Base-by-base conservation (phyloP, 37 sponge, comb jelly and placozoan species). In the Ephydatia muelleri region DNA sequence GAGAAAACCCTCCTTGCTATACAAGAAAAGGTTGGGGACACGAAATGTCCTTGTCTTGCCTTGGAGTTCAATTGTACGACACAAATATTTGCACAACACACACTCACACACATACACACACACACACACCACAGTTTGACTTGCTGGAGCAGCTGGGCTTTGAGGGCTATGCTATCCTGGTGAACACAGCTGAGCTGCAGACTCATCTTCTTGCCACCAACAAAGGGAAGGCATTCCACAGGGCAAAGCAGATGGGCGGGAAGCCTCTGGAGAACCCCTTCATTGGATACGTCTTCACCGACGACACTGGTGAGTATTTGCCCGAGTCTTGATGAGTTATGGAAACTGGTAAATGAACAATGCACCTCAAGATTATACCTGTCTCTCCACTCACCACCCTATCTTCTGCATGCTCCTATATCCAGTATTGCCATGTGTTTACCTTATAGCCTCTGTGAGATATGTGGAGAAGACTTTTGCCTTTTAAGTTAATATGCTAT, bases 241-340 rank as follows among this genome's bases (percentile, higher is more conserved):
- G 85, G 79, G 65, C 77, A 76, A 88, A 86, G 82, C 92, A 91
- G 68, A 79, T 86, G 35, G 47, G 22, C 0, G 95, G 91, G 16
- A 94, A 91, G 37, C 95, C 95, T 32, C 80, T 94, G 40, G 95
- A 94, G 78, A 94, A 94, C 66, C 95, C n/a, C 95, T 91, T 94
- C 82, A 91, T 94, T 83, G 95, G 95, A 6, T 86, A 86, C 36
- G 87, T 94, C 39, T 94, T 94, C 87, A 92, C 91, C 64, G 94
- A 94, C 32, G 82, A 88, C 68, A 0, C 87, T 38, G 91, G 87
- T 87, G 65, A 38, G 43, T 49, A n/a, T 28, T 0, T 1, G 30
- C 23, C 70, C 28, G 4, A 5, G 11, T 68, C 29, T 26, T 31
- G 35, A 32, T 74, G 35, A 43, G 70, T 8, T 68, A 68, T n/a